A percentile compares a stretch with the other conserved stretches of the same genome.
Conservation (phyloP, 2,888 invertebrate genomes). For the Amphipyra berbera region DNA sequence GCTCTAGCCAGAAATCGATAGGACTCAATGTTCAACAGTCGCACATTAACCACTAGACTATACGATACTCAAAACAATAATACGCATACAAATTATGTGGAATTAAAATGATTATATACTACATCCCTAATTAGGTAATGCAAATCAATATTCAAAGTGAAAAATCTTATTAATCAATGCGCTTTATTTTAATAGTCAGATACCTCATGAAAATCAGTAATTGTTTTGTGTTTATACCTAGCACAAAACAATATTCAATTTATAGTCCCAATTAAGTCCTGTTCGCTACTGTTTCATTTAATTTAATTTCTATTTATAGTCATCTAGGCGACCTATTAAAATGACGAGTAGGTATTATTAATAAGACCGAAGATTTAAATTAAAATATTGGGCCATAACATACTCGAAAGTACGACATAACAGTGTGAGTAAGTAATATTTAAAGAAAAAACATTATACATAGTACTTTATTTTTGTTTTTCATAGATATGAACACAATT, state of each 20-base stretch:
- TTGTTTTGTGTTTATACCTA: not conserved
- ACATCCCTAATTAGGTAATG: not conserved
- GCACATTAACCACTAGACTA: too few relatives aligned
- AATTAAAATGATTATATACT: too few relatives aligned
- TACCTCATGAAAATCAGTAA: too few relatives aligned
- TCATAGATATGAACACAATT: constrained; percentile 25
- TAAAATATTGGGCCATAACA: not conserved
- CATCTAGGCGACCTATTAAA: not conserved
- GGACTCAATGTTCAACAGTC: too few relatives aligned
- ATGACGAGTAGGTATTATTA: not conserved
- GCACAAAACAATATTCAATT: constrained; percentile 1
- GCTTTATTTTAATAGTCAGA: constrained; percentile 7
- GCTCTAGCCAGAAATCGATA: too few relatives aligned
- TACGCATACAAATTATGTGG: too few relatives aligned
- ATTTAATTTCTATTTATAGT: not conserved
- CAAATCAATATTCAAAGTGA: not conserved
- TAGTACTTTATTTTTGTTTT: constrained; percentile 10
- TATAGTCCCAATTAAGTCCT: not conserved
- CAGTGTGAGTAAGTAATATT: not conserved
- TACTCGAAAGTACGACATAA: not conserved
- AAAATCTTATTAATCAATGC: not conserved
- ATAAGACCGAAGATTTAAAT: not conserved
- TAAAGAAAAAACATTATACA: not conserved
- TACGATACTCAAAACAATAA: too few relatives aligned
- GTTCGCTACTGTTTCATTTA: not conserved